These are phyloP conservation scores for Andrena hattorfiana DNA, from an alignment of 2,888 invertebrate species.

Conservation along the genomic window DNA sequence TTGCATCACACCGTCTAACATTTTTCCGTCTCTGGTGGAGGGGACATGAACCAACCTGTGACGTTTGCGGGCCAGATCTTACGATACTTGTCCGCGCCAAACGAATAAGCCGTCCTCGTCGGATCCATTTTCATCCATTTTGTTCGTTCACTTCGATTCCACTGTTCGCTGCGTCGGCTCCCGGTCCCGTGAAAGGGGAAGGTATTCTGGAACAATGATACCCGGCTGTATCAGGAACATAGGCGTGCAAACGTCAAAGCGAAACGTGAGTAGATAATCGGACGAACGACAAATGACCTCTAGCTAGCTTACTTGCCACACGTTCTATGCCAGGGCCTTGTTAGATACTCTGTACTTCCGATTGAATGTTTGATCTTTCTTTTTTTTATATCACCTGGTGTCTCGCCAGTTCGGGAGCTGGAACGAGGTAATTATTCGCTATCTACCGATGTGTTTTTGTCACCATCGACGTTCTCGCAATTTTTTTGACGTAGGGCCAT, in stretches of 20 bases:
- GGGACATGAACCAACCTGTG: constrained; percentile 52
- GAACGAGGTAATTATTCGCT: constrained; percentile 82
- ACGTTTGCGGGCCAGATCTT: constrained; percentile 49
- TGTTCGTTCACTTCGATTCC: constrained; percentile 7
- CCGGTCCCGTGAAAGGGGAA: background rate
- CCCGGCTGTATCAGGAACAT: constrained; percentile 84
- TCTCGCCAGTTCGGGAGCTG: constrained; percentile 81
- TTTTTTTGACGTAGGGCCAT: no score
- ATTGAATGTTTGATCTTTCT: constrained; percentile 65
- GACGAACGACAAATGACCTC: constrained; percentile 77
- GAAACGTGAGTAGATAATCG: constrained; percentile 85
- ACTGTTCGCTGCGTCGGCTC: background rate
- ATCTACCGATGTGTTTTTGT: constrained; percentile 48
- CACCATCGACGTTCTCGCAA: constrained; percentile 11
- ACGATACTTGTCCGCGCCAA: constrained; percentile 60
- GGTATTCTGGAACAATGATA: constrained; percentile 81
- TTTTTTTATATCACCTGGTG: constrained; percentile 74
- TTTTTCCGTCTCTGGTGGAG: constrained; percentile 35
- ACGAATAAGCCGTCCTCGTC: constrained; percentile 38
- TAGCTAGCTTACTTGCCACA: constrained; percentile 61
- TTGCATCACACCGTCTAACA: constrained; percentile 47
- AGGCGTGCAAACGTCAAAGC: constrained; percentile 82
- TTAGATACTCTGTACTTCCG: constrained; percentile 50
- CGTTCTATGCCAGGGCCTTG: constrained; percentile 62
- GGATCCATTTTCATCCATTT: constrained; percentile 50